These are phyloP conservation scores for Sialia sialis DNA, from an alignment of 2,113 vertebrate species.

Conservation along the genomic window DNA sequence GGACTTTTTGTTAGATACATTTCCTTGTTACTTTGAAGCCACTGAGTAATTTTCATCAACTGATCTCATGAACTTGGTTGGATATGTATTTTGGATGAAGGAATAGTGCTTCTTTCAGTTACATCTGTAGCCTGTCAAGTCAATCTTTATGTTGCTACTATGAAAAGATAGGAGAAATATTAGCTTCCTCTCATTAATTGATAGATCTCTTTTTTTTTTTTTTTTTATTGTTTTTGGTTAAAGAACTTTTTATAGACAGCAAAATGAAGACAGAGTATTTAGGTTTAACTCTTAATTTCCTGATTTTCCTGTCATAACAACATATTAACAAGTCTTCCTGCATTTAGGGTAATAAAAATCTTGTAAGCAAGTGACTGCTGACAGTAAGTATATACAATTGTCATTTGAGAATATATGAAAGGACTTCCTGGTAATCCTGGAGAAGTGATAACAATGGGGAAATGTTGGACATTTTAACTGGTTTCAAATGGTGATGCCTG, in stretches of 20 bases:
- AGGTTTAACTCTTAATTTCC: constrained; percentile 6
- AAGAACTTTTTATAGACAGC: background rate
- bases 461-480: background rate
- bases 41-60: background rate
- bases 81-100: background rate
- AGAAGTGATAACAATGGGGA: background rate
- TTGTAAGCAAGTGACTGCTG: background rate
- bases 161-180: background rate
- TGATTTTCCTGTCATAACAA: background rate
- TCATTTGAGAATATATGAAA: background rate
- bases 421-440: background rate
- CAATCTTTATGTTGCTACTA: background rate
- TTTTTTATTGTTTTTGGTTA: background rate
- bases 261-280: background rate
- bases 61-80: background rate
- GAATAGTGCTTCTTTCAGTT: background rate
- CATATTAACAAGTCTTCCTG: background rate
- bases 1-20: background rate
- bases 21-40: background rate
- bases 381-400: background rate
- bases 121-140: background rate
- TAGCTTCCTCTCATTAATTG: background rate
- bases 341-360: constrained; percentile 3
- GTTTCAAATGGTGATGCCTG: background rate
- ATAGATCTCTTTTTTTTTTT: background rate